phyloP scores from a whole-genome alignment of 2,888 invertebrate species.

The Nomada ferruginata region DNA sequence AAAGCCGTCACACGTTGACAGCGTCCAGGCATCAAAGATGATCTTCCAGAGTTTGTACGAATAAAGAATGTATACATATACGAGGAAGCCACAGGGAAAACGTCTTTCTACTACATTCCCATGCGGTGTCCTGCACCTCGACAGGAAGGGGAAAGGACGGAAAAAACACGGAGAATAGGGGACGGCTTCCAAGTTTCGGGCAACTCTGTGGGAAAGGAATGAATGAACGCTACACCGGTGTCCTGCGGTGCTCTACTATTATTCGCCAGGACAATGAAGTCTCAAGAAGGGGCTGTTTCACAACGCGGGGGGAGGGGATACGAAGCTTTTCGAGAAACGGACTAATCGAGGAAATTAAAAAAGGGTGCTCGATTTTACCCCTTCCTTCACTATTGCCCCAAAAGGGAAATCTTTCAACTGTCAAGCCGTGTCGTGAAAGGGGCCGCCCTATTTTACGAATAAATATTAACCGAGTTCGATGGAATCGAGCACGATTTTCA shows the following conservation, averaged over 20 bases:
- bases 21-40: conserved; percentile 59
- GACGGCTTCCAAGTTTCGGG: conserved; percentile 80
- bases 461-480: conserved; percentile 7
- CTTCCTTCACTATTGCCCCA: neutral
- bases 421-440: neutral
- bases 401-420: conserved; percentile 16
- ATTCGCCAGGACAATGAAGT: conserved; percentile 69
- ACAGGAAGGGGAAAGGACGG: conserved; percentile 52
- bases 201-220: conserved; percentile 81
- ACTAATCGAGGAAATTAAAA: conserved; percentile 65
- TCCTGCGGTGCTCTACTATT: conserved; percentile 77
- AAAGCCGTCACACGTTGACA: conserved; percentile 68
- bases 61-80: conserved; percentile 54
- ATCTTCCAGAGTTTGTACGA: conserved; percentile 62
- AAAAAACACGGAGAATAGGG: conserved; percentile 78
- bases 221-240: conserved; percentile 72
- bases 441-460: neutral
- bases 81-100: conserved; percentile 54
- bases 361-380: conserved; percentile 21
- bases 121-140: conserved; percentile 55
- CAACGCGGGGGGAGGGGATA: conserved; percentile 16
- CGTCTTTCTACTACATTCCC: conserved; percentile 66
- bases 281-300: conserved; percentile 64
- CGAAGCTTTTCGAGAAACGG: conserved; percentile 11
- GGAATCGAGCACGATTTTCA: neutral